Evolutionary conservation across 2,888 invertebrate genomes (phyloP).

Genomic region (Protodeltote pygarga): DNA sequence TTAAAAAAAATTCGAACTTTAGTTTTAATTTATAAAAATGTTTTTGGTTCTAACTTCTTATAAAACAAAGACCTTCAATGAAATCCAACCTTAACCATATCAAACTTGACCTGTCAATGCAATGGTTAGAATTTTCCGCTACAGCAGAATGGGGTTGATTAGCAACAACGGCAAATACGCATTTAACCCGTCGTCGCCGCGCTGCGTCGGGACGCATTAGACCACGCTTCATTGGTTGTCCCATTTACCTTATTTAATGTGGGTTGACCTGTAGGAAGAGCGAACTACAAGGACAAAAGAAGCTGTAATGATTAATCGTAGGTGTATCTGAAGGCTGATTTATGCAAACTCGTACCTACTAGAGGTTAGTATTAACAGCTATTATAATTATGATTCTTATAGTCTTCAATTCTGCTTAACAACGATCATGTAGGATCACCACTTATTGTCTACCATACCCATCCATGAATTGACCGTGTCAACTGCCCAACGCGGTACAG

Average conservation of each 20-base stretch:
- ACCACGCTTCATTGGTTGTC: slow-evolving; percentile 51
- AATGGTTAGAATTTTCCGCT: slow-evolving; percentile 6
- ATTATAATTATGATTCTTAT: too few relatives aligned
- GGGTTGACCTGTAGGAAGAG: not conserved
- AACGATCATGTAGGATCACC: too few relatives aligned
- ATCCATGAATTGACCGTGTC: too few relatives aligned
- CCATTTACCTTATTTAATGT: slow-evolving; percentile 61
- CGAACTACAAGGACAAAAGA: slow-evolving; percentile 17
- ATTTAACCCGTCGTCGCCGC: slow-evolving; percentile 20
- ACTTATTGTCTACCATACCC: too few relatives aligned
- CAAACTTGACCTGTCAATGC: not conserved
- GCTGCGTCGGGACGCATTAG: slow-evolving; percentile 59
- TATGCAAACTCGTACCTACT: not conserved
- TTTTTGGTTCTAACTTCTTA: too few relatives aligned
- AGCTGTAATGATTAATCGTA: not conserved
- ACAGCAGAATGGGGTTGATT: slow-evolving; percentile 2
- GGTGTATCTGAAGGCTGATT: not conserved
- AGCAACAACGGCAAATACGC: slow-evolving; percentile 3
- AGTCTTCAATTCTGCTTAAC: too few relatives aligned
- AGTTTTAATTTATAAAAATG: too few relatives aligned
- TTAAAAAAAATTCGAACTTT: too few relatives aligned
- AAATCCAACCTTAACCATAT: not conserved
- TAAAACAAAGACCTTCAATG: too few relatives aligned
- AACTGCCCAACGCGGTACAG: too few relatives aligned
- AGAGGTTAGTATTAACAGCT: not conserved